Evolutionary conservation across 30 jellyfish, hydroid and myxozoan genomes (phyloP).

Genomic region (Aurelia aurita): DNA sequence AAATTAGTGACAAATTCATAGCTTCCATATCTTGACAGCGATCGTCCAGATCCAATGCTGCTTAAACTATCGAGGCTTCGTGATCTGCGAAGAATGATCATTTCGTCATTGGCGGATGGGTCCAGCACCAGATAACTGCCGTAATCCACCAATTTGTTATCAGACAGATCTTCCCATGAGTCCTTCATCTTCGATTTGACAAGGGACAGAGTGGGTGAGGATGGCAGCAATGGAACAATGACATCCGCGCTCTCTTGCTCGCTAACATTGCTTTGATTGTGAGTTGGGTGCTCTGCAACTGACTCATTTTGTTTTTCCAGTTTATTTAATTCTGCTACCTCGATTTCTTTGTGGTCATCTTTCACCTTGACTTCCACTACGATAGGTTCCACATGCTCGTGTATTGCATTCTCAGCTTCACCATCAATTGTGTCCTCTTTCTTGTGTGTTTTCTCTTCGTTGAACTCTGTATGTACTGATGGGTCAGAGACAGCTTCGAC

Average conservation of each 20-base stretch:
- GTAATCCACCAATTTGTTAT: conserved; percentile 65
- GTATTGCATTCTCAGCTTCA: no score
- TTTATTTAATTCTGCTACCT: background rate
- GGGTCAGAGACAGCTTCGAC: no score
- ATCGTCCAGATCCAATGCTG: conserved; percentile 81
- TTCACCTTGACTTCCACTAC: no score
- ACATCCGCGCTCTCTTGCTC: conserved; percentile 59
- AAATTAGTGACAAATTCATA: conserved; percentile 92
- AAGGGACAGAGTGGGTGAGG: conserved; percentile 42
- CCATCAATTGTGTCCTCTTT: no score
- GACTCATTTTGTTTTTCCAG: background rate
- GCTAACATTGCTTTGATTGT: background rate
- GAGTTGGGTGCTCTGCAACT: background rate
- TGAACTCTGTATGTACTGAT: no score
- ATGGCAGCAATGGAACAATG: conserved; percentile 43
- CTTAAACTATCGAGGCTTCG: conserved; percentile 94
- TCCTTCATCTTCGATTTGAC: conserved; percentile 1
- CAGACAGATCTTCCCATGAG: conserved; percentile 34
- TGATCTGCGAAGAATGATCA: conserved; percentile 79
- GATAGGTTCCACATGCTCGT: no score
- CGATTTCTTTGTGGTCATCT: background rate
- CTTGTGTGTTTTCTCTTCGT: no score
- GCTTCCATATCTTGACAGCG: conserved; percentile 92
- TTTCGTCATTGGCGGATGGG: conserved; percentile 89
- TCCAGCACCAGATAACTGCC: conserved; percentile 90